Base-by-base conservation (phyloP, 2,113 vertebrate genomes). In the Nothocercus julius region DNA sequence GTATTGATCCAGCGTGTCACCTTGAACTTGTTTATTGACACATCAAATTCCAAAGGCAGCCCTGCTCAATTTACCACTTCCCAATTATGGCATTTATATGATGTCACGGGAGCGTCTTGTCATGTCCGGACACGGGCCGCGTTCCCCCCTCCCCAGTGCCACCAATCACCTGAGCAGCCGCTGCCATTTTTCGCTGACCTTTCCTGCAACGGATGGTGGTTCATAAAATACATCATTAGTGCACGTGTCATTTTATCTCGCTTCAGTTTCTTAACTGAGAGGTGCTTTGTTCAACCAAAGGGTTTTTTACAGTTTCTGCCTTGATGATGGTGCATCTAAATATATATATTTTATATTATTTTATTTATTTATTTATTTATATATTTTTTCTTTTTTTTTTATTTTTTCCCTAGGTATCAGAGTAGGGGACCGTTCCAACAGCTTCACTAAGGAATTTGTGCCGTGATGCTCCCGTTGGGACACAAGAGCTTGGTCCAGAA, bases 1-100 rank as follows among this genome's bases (percentile, higher is more conserved):
- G 98, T 99, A 99, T 99, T 98, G 99, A 99, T 99, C 99, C 98
- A 89, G 97, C 96, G 96, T 98, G 99, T 99, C 99, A 99, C 99
- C 99, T 99, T 99, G 99, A 99, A 99, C 99, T 99, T 99, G 98
- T 97, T 99, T 99, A 99, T 99, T 99, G 99, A 99, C 99, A 99
- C 99, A 99, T 99, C 98, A 99, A 98, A 98, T 98, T 98, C 98
- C 95, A 45, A 97, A 98, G 98, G 98, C 97, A 98, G 97, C 93
- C 97, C 98, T 93, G 97, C 98, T 98, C 99, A 98, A 99, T 99
- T 99, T 99, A 99, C 98, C 96, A 98, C 98, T 98, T 98, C 98
- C 99, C 99, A 99, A 99, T 99, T 99, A 99, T 99, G 99, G 98
- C 98, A 99, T 99, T 99, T 98, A 99, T 99, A 99, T 99, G 99